phyloP scores from a whole-genome alignment of 2,113 vertebrate species.

The Micromys minutus region DNA sequence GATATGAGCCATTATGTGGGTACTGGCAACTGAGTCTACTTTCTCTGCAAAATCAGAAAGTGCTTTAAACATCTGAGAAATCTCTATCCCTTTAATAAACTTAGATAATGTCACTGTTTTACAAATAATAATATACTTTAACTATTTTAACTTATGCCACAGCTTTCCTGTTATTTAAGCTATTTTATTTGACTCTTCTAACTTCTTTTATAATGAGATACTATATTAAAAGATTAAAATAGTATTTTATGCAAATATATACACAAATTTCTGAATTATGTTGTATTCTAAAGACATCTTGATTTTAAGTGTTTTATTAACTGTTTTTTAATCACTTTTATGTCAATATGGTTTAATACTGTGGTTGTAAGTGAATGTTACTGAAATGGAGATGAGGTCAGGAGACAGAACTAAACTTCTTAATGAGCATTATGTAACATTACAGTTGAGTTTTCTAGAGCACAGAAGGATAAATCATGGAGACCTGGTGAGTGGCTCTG shows the following conservation, averaged over 20 bases:
- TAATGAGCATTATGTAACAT: neutral
- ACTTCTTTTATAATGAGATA: slow-evolving; percentile 34
- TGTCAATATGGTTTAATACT: neutral
- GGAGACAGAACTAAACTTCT: neutral
- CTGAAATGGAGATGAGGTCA: neutral
- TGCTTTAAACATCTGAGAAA: neutral
- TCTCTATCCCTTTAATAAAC: neutral
- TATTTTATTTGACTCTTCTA: slow-evolving; percentile 11
- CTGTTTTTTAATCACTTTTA: neutral
- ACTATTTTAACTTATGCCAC: neutral
- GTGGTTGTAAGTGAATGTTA: neutral
- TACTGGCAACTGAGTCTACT: neutral
- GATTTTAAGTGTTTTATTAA: neutral
- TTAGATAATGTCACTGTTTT: slow-evolving; percentile 29
- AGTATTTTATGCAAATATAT: neutral
- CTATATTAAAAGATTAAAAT: neutral
- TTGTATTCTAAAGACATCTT: slow-evolving; percentile 13
- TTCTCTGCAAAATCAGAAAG: neutral
- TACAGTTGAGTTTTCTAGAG: neutral
- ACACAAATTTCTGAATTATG: neutral
- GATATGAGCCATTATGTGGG: neutral
- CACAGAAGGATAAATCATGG: neutral
- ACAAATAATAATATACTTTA: slow-evolving; percentile 37
- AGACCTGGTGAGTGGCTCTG: neutral
- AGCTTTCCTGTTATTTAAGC: neutral